phyloP scores from a whole-genome alignment of 2,888 invertebrate genomes.

The Polydesmus complanatus region DNA sequence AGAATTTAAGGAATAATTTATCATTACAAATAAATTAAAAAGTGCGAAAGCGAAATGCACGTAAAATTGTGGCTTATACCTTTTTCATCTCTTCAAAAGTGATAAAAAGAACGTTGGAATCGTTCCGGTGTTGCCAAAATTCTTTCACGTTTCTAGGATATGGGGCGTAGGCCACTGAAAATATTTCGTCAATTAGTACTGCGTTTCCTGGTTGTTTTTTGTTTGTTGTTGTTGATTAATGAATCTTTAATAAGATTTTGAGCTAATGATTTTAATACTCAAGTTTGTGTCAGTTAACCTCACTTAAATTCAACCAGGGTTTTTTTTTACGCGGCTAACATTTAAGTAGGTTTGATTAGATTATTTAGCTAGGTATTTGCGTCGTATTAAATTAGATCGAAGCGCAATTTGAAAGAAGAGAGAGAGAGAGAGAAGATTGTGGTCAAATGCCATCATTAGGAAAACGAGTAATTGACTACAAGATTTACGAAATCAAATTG shows the following conservation, averaged over 20 bases:
- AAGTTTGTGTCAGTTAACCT: neutral
- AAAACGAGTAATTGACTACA: neutral
- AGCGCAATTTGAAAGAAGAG: no score
- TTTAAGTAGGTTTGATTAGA: no score
- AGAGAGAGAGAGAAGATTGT: no score
- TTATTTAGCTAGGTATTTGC: no score
- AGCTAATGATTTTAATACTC: neutral
- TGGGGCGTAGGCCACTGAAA: constrained; percentile 12
- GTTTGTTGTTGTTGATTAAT: neutral
- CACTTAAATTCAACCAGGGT: no score
- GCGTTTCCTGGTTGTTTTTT: neutral
- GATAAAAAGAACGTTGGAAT: constrained; percentile 15
- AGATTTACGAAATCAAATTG: no score
- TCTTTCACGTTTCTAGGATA: constrained; percentile 13
- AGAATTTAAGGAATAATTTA: neutral
- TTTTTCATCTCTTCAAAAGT: constrained; percentile 16
- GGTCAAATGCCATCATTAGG: neutral
- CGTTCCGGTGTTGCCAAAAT: constrained; percentile 15
- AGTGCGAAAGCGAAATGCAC: no score
- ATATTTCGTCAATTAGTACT: neutral
- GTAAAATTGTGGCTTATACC: no score
- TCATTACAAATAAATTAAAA: neutral
- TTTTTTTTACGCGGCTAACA: no score
- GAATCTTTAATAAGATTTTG: neutral
- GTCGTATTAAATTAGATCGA: no score